Percentiles rank a stretch among this genome's conserved stretches.
Conservation (phyloP, 2,113 vertebrate species). For the Megalops atlanticus region DNA sequence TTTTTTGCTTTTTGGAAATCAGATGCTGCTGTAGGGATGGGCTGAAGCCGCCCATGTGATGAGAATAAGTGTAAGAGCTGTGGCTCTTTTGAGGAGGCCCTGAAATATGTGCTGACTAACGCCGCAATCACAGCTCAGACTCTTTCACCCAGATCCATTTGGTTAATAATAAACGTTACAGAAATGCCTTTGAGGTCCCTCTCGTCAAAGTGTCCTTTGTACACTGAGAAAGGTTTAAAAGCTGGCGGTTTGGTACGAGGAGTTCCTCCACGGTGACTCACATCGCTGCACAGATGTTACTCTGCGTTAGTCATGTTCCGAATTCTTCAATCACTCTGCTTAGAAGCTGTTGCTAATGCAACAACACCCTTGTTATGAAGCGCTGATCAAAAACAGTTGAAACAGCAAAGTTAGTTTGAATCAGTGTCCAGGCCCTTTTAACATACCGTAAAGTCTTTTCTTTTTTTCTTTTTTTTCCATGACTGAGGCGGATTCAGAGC, state of each 20-base stretch:
- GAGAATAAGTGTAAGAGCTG: neutral
- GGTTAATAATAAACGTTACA: constrained; percentile 25
- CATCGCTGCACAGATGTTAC: constrained; percentile 28
- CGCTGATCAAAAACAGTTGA: constrained; percentile 24
- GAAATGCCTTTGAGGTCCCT: neutral
- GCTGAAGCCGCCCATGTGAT: neutral
- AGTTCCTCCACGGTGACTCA: constrained; percentile 26
- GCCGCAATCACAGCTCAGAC: constrained; percentile 12
- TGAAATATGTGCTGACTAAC: constrained; percentile 22
- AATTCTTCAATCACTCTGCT: constrained; percentile 15
- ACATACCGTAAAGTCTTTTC: too few species aligned
- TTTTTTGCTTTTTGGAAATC: neutral
- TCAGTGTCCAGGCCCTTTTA: neutral
- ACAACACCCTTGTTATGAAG: constrained; percentile 4
- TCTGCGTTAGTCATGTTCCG: constrained; percentile 27
- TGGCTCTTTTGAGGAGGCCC: neutral
- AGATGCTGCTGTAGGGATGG: constrained; percentile 10
- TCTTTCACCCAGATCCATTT: constrained; percentile 3
- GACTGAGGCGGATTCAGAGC: neutral
- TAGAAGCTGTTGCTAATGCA: constrained; percentile 23
- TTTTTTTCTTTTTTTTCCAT: neutral
- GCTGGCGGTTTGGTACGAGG: neutral
- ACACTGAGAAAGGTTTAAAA: constrained; percentile 8
- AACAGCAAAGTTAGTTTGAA: neutral
- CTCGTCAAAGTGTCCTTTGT: constrained; percentile 29